phyloP scores from a whole-genome alignment of 2,797 vertebrate species.

The Hapalemur alaotrensis region DNA sequence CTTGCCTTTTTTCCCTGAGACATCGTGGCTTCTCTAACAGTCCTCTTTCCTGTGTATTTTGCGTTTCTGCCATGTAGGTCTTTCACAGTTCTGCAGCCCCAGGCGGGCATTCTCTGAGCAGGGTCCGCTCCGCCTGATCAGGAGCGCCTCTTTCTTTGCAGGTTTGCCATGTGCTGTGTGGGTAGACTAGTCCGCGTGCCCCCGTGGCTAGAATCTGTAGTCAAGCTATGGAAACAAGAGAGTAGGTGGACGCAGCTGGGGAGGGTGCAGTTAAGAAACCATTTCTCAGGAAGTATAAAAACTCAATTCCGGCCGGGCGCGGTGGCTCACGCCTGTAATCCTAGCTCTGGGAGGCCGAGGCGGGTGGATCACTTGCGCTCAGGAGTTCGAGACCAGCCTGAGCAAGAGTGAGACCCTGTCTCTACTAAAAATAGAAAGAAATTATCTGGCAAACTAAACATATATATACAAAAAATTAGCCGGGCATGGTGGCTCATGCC shows the following conservation, averaged over 20 bases:
- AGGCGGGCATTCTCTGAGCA: conserved; percentile 99
- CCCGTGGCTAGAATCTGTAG: conserved; percentile 66
- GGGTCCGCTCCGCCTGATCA: conserved; percentile 99
- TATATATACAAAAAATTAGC: no score
- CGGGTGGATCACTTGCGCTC: no score
- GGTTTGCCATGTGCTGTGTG: conserved; percentile 93
- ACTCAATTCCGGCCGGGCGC: neutral
- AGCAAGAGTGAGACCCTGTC: no score
- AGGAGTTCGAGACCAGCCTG: no score
- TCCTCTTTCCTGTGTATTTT: conserved; percentile 88
- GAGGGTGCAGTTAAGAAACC: conserved; percentile 16
- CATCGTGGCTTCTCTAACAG: conserved; percentile 87
- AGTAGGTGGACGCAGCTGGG: conserved; percentile 19
- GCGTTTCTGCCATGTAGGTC: conserved; percentile 94
- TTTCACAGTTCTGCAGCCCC: conserved; percentile 99
- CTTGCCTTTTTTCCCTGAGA: conserved; percentile 67
- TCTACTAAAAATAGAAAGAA: no score
- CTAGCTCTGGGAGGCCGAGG: no score
- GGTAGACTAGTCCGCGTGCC: conserved; percentile 85
- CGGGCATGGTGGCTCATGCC: no score
- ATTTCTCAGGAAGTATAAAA: conserved; percentile 19
- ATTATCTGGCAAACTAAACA: no score
- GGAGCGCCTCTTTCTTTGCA: conserved; percentile 99
- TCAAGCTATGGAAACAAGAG: conserved; percentile 87
- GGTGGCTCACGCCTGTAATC: no score